Evolutionary conservation across 2,888 invertebrate genomes (phyloP).

Genomic region (Congeria kusceri): DNA sequence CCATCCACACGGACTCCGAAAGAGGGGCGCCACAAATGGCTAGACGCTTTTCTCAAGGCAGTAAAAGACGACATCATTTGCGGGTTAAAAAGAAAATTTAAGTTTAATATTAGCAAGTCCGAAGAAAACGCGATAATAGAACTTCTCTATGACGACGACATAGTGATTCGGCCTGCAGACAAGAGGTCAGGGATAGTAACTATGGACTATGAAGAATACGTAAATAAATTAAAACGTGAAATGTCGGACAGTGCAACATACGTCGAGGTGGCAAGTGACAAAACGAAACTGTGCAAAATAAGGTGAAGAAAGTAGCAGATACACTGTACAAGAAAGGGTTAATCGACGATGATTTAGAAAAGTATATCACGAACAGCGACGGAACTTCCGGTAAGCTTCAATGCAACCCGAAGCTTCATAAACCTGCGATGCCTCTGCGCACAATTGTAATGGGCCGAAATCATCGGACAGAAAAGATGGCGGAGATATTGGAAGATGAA

Average conservation of each 20-base stretch:
- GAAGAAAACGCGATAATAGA: conserved; percentile 8
- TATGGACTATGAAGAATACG: conserved; percentile 9
- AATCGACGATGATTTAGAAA: no score
- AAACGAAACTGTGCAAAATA: no score
- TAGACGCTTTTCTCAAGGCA: conserved; percentile 6
- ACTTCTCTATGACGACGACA: conserved; percentile 14
- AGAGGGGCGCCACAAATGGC: conserved; percentile 6
- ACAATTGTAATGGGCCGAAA: no score
- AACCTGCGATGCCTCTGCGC: no score
- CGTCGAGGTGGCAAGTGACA: neutral
- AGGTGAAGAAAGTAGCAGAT: no score
- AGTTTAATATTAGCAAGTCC: conserved; percentile 9
- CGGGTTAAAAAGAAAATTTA: neutral
- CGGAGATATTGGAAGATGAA: no score
- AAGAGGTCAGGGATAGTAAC: conserved; percentile 30
- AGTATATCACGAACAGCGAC: no score
- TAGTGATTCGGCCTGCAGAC: conserved; percentile 28
- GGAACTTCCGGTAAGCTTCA: no score
- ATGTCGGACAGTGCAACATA: conserved; percentile 18
- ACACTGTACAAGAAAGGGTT: no score
- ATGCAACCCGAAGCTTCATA: no score
- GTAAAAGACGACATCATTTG: conserved; percentile 14
- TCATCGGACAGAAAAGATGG: no score
- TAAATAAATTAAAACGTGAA: neutral
- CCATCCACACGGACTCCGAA: conserved; percentile 1